Conservation (phyloP, 2,888 invertebrate species). For the Odontocolon sp. region DNA sequence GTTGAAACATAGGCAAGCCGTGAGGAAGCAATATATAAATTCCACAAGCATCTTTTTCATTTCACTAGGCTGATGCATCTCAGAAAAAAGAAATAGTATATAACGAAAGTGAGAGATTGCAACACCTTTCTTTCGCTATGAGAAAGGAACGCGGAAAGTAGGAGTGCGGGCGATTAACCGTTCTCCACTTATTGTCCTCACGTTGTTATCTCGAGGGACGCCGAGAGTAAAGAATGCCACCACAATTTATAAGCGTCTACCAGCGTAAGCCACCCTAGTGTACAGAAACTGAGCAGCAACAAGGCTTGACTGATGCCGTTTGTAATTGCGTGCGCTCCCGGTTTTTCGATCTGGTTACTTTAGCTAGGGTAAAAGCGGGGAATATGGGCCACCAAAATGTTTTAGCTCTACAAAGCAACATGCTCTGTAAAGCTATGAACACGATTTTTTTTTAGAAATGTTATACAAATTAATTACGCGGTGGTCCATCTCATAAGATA, state of each 20-base stretch:
- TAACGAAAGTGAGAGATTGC: conserved; percentile 6
- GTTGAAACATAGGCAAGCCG: too few species aligned
- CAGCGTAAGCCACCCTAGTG: conserved; percentile 29
- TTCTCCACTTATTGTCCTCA: conserved; percentile 42
- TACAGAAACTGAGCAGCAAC: conserved; percentile 9
- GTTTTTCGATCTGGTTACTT: background rate
- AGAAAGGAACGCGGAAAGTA: too few species aligned
- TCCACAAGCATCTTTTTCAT: too few species aligned
- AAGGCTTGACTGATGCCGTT: conserved; percentile 46
- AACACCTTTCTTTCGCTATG: too few species aligned
- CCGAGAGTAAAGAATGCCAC: conserved; percentile 33
- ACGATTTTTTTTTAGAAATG: too few species aligned
- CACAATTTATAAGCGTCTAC: conserved; percentile 43
- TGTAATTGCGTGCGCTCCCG: conserved; percentile 35
- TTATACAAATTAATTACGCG: too few species aligned
- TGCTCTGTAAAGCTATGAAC: too few species aligned
- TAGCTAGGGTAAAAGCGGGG: too few species aligned
- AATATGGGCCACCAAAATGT: too few species aligned
- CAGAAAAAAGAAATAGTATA: background rate
- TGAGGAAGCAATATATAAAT: too few species aligned
- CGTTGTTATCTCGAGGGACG: conserved; percentile 40
- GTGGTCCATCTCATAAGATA: too few species aligned
- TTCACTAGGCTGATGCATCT: background rate
- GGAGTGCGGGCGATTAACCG: conserved; percentile 54
- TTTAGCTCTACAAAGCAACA: too few species aligned